Evolutionary conservation across 2,797 vertebrate genomes (phyloP).

Genomic region (Notamacropus eugenii): DNA sequence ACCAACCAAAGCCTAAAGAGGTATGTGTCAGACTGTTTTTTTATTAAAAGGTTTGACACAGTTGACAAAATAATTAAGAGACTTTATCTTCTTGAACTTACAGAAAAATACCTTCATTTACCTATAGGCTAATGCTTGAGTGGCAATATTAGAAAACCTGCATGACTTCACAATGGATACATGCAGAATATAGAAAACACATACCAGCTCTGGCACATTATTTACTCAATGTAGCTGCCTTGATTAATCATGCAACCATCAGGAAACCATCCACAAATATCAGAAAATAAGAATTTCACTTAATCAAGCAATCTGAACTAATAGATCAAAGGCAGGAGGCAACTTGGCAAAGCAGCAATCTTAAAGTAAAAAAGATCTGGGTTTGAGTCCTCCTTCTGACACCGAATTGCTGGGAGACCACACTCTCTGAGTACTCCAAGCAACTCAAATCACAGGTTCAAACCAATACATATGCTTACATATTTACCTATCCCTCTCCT

Average conservation of each 20-base stretch:
- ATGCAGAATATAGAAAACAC: conserved; percentile 60
- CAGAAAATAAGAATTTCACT: background rate
- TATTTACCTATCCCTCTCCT: background rate
- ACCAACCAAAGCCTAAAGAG: conserved; percentile 32
- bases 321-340: background rate
- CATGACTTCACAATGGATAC: conserved; percentile 79
- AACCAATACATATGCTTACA: background rate
- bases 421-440: background rate
- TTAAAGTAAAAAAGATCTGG: background rate
- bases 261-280: conserved; percentile 29
- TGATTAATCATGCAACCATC: conserved; percentile 49
- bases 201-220: conserved; percentile 58
- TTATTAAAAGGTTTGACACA: conserved; percentile 63
- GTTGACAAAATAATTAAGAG: conserved; percentile 69
- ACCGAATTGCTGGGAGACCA: background rate
- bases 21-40: conserved; percentile 25
- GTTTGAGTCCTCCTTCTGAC: background rate
- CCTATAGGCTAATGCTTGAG: conserved; percentile 70
- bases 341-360: background rate
- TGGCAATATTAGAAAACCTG: conserved; percentile 71
- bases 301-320: background rate
- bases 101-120: conserved; percentile 77
- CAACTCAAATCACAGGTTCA: background rate
- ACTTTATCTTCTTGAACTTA: conserved; percentile 66
- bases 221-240: conserved; percentile 67